Evolutionary conservation across 2,113 vertebrate species (phyloP).

Genomic region (Macaca nemestrina): DNA sequence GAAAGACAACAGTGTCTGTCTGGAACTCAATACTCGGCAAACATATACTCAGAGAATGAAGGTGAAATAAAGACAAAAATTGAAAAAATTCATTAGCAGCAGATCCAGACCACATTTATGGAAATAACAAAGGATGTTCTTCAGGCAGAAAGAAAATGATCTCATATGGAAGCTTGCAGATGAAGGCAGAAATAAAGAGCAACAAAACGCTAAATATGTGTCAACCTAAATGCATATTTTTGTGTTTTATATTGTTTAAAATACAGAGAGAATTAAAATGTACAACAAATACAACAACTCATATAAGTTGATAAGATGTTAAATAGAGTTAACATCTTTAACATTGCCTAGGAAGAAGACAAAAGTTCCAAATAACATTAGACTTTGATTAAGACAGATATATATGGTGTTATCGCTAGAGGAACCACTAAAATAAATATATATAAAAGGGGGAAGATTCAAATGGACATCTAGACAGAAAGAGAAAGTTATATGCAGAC

Average conservation of each 20-base stretch:
- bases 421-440: background rate
- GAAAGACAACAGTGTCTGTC: background rate
- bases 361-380: background rate
- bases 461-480: background rate
- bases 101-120: background rate
- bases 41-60: background rate
- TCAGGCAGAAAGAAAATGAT: background rate
- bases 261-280: background rate
- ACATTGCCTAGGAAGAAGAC: background rate
- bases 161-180: background rate
- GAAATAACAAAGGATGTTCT: background rate
- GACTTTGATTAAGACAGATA: background rate
- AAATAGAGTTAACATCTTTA: background rate
- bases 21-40: background rate
- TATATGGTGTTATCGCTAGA: background rate
- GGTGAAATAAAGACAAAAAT: background rate
- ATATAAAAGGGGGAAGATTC: background rate
- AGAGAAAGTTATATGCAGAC: background rate
- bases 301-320: background rate
- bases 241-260: background rate
- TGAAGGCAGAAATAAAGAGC: background rate
- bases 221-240: background rate
- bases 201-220: background rate
- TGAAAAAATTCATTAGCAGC: background rate
- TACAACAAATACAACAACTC: background rate